Evolutionary conservation across 2,888 invertebrate genomes (phyloP).

Genomic region (Melangyna quadrimaculata): DNA sequence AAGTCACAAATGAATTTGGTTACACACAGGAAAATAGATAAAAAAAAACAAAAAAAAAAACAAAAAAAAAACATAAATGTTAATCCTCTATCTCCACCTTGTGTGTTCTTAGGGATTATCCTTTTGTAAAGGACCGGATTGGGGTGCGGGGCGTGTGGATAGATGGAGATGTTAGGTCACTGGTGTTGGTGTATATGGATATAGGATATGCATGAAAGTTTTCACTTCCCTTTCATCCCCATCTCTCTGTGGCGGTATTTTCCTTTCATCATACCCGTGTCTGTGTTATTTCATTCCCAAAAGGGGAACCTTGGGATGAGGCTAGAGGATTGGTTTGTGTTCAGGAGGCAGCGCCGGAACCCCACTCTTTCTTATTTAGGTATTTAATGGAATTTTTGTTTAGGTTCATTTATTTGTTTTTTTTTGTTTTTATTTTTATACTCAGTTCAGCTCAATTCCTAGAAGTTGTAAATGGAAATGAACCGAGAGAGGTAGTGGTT

Average conservation of each 20-base stretch:
- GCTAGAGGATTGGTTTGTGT: background rate
- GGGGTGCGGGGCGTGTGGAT: background rate
- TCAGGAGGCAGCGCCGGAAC: background rate
- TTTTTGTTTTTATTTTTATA: background rate
- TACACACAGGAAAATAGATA: constrained; percentile 8
- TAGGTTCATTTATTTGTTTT: background rate
- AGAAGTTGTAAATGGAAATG: constrained; percentile 34
- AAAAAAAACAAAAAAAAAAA: background rate
- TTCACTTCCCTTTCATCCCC: background rate
- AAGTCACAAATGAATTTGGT: constrained; percentile 26
- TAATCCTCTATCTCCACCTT: constrained; percentile 13
- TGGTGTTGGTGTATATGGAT: constrained; percentile 22
- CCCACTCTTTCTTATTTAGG: constrained; percentile 20
- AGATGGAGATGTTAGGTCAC: constrained; percentile 3
- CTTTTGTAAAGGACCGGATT: constrained; percentile 18
- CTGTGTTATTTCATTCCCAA: constrained; percentile 35
- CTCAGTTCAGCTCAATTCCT: background rate
- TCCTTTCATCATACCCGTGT: constrained; percentile 42
- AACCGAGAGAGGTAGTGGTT: constrained; percentile 12
- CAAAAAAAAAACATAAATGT: background rate
- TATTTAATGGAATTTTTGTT: constrained; percentile 49
- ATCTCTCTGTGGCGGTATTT: background rate
- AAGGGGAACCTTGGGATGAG: background rate
- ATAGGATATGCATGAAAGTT: constrained; percentile 26
- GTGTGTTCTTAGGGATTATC: constrained; percentile 59